A percentile compares a stretch with the other conserved stretches of the same genome.
Evolutionary conservation across 2,888 invertebrate genomes (phyloP).

Genomic region (Shargacucullia verbasci): DNA sequence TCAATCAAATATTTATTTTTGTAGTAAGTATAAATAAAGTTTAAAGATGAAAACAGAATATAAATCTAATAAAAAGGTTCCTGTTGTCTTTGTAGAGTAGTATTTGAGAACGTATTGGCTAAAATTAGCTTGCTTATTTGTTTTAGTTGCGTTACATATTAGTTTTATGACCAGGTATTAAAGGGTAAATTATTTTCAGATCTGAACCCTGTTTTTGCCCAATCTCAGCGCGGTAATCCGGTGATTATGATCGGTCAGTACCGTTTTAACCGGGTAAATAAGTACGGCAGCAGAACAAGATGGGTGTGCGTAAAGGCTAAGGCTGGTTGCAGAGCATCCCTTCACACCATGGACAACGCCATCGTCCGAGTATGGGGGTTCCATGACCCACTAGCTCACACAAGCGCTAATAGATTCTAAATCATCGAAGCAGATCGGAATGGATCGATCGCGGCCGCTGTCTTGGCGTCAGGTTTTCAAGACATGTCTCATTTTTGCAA

Average conservation of each 20-base stretch:
- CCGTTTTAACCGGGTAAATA: conserved; percentile 84
- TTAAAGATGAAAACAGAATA: too few species aligned
- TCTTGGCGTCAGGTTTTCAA: conserved; percentile 8
- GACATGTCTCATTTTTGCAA: conserved; percentile 42
- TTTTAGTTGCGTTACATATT: too few species aligned
- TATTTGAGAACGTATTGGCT: too few species aligned
- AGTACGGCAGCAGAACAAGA: conserved; percentile 80
- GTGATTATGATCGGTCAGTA: conserved; percentile 87
- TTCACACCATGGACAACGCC: conserved; percentile 84
- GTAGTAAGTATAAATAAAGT: too few species aligned
- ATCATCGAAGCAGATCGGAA: conserved; percentile 8
- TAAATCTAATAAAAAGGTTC: too few species aligned
- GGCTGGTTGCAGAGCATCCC: conserved; percentile 83
- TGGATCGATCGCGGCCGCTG: not conserved
- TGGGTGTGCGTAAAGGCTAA: conserved; percentile 87
- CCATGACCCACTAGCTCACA: conserved; percentile 82
- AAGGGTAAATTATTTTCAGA: conserved; percentile 72
- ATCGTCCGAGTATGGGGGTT: conserved; percentile 86
- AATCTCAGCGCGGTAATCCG: conserved; percentile 84
- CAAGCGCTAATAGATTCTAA: conserved; percentile 82
- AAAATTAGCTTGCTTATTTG: too few species aligned
- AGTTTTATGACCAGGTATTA: conserved; percentile 46
- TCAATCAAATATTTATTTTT: too few species aligned
- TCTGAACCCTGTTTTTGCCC: conserved; percentile 83
- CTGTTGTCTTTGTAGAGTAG: too few species aligned